Evolutionary conservation across 2,888 invertebrate genomes (phyloP), one percentile per base, ranked within the genome.

Genomic region (Oscheius sp.): DNA sequence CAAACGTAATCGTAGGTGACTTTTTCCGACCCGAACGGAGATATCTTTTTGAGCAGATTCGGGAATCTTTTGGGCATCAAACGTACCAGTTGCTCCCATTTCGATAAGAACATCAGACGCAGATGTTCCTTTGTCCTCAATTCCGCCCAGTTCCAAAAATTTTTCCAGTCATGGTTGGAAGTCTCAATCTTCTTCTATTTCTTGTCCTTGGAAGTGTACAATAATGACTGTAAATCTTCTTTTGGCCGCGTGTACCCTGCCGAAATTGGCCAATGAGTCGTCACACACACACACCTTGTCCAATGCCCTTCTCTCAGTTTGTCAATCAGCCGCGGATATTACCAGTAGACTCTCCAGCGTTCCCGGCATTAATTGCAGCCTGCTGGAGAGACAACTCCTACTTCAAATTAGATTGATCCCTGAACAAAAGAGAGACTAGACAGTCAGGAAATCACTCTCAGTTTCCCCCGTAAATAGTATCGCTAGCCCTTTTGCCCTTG

Each of bases 331-430:
- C 6, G 29, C 23, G 45, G 25, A 45, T 17, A 23, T 61, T 42
- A 61, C 61, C 61, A 61, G 61, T 23, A 39, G 15, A 53, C 31
- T 53, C 42, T 42, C 20, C 20, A 20, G 20, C 42, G 50, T 23
- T 20, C 25, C 37, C 37, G 37, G 15, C 37, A 37, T 10, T 37
- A 37, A 37, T 37, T 37, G 37, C 37, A 8, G 8, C 8, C 37
- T 37, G 8, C 37, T 37, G 8, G 8, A 8, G 37, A 37, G 15
- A 8, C 15, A 10, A 8, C 37, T 37, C 15, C 15, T 37, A 10
- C 8, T 15, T 10, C 8, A 37, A 37, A 37, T 37, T 15, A 10
- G 8, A 37, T 37, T 37, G 15, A 15, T 37, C 37, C 15, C 15
- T 37, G 15, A 37, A 37, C 17, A 45, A 25, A 25, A 42, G 17